Evolutionary conservation across 2,888 invertebrate species (phyloP).

Genomic region (Aproaerema taeniolella): DNA sequence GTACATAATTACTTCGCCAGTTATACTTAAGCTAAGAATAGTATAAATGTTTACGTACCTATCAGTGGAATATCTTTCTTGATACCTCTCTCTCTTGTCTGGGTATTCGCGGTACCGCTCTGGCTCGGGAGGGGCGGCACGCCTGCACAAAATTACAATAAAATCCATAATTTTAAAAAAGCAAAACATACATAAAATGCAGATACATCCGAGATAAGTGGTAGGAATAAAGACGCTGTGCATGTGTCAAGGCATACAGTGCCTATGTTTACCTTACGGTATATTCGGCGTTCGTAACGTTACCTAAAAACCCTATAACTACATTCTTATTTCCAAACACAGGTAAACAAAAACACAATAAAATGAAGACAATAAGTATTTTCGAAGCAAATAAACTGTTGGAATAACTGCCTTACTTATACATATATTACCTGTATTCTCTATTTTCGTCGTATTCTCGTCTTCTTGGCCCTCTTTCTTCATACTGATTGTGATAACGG

Average conservation of each 20-base stretch:
- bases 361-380: too few relatives aligned
- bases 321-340: too few relatives aligned
- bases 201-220: neutral
- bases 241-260: too few relatives aligned
- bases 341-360: too few relatives aligned
- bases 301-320: too few relatives aligned
- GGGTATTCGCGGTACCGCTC: slow-evolving; percentile 51
- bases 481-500: slow-evolving; percentile 56
- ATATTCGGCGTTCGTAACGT: too few relatives aligned
- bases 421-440: slow-evolving; percentile 33
- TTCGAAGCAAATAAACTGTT: too few relatives aligned
- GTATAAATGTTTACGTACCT: slow-evolving; percentile 55
- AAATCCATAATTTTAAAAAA: neutral
- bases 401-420: too few relatives aligned
- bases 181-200: neutral
- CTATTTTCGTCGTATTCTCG: slow-evolving; percentile 51
- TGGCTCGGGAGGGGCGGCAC: slow-evolving; percentile 45
- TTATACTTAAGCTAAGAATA: too few relatives aligned
- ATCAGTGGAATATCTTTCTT: slow-evolving; percentile 45
- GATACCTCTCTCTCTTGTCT: slow-evolving; percentile 56
- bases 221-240: too few relatives aligned
- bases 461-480: slow-evolving; percentile 47
- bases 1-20: too few relatives aligned
- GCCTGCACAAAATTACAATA: slow-evolving; percentile 28
- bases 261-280: too few relatives aligned